A percentile compares a stretch with the other conserved stretches of the same genome.
These are phyloP conservation scores for Anguilla obscura DNA, from an alignment of 2,797 vertebrate species.

Conservation along the genomic window DNA sequence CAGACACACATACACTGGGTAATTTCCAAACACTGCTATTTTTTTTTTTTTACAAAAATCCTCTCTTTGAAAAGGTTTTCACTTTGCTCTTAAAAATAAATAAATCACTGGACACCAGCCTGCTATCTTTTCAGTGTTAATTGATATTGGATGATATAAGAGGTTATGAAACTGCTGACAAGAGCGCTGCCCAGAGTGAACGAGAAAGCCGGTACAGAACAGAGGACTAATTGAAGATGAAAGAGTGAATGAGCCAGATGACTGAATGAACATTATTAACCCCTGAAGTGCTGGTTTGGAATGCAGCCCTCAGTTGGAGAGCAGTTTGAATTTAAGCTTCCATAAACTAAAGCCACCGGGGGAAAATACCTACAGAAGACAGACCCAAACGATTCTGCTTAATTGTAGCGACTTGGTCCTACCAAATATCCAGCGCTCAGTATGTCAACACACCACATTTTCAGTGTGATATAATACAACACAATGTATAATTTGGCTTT, in stretches of 20 bases:
- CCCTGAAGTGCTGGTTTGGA: background rate
- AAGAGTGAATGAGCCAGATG: background rate
- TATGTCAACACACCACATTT: too few species aligned
- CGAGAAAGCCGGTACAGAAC: background rate
- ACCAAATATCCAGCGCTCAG: too few species aligned
- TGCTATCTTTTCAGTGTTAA: background rate
- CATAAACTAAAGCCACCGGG: background rate
- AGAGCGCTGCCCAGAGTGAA: slow-evolving; percentile 8
- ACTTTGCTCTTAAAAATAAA: background rate
- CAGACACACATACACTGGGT: background rate
- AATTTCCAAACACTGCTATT: background rate
- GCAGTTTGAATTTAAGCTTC: background rate
- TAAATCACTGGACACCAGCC: background rate
- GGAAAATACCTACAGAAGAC: background rate
- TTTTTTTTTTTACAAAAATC: background rate
- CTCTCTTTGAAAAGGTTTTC: background rate
- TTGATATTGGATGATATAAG: background rate
- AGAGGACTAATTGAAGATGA: background rate
- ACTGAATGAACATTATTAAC: slow-evolving; percentile 1
- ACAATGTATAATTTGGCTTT: too few species aligned
- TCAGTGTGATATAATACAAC: too few species aligned
- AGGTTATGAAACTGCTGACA: slow-evolving; percentile 17
- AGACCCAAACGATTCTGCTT: background rate
- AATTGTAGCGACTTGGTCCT: too few species aligned
- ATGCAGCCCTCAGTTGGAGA: background rate